These are phyloP conservation scores for Chelmon rostratus DNA, from an alignment of 2,797 vertebrate genomes.

Conservation along the genomic window DNA sequence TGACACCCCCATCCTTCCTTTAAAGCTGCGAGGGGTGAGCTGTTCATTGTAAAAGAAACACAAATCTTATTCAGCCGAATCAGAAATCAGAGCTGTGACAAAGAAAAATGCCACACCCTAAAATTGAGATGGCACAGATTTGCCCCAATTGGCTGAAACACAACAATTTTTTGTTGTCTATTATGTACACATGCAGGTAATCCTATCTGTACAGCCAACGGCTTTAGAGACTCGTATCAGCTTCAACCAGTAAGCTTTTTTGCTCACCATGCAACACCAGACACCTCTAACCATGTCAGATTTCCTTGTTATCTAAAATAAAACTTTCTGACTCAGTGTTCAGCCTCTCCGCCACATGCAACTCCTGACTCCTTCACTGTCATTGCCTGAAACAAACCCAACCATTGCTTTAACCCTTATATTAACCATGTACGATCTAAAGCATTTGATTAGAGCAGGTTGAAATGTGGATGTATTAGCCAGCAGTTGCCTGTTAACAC, in stretches of 20 bases:
- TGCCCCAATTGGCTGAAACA: neutral
- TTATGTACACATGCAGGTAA: neutral
- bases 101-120: neutral
- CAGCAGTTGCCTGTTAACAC: neutral
- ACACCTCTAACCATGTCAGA: slow-evolving; percentile 4
- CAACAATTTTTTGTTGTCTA: neutral
- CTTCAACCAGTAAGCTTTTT: neutral
- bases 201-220: neutral
- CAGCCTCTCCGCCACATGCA: neutral
- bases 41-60: neutral
- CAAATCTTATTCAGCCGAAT: neutral
- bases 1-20: neutral
- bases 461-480: neutral
- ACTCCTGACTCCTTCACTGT: neutral
- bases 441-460: neutral
- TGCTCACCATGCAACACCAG: neutral
- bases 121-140: neutral
- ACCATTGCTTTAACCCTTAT: neutral
- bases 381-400: neutral
- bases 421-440: neutral
- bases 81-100: neutral
- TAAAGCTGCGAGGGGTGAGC: neutral
- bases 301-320: neutral
- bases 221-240: neutral
- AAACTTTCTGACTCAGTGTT: neutral